Evolutionary conservation across 2,797 vertebrate genomes (phyloP).

Genomic region (Microchirus variegatus): DNA sequence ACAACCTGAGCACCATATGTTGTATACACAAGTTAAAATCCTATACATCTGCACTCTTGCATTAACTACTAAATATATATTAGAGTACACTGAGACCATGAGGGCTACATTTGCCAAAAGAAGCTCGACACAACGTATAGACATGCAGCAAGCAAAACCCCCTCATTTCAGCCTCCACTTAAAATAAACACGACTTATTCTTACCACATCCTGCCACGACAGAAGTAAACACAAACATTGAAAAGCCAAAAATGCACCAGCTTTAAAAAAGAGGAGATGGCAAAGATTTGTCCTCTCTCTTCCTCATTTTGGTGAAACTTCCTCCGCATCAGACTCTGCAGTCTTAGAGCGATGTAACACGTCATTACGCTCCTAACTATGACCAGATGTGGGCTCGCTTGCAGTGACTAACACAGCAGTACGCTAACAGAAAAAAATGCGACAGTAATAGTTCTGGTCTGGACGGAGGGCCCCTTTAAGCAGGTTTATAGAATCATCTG

Average conservation of each 20-base stretch:
- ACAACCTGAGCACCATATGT: background rate
- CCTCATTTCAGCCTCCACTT: background rate
- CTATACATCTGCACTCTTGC: background rate
- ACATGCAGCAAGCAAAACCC: constrained; percentile 12
- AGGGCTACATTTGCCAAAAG: constrained; percentile 20
- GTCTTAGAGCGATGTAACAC: constrained; percentile 7
- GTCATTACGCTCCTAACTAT: constrained; percentile 50
- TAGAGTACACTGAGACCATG: background rate
- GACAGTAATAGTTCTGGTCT: too few species aligned
- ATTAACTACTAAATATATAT: background rate
- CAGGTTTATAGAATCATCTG: too few species aligned
- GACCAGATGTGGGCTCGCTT: constrained; percentile 68
- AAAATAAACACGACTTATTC: constrained; percentile 12
- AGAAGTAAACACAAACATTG: background rate
- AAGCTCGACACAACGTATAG: background rate
- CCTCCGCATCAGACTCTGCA: constrained; percentile 57
- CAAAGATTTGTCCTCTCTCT: constrained; percentile 42
- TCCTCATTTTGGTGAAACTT: constrained; percentile 77
- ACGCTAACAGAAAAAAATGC: background rate
- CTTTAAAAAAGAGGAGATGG: constrained; percentile 26
- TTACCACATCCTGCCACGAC: constrained; percentile 51
- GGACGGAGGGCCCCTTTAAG: too few species aligned
- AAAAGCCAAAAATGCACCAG: constrained; percentile 14
- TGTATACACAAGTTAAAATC: background rate
- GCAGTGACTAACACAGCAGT: constrained; percentile 19